Conservation (phyloP, 2,888 invertebrate genomes). For the Cataglyphis rosenhaueri region DNA sequence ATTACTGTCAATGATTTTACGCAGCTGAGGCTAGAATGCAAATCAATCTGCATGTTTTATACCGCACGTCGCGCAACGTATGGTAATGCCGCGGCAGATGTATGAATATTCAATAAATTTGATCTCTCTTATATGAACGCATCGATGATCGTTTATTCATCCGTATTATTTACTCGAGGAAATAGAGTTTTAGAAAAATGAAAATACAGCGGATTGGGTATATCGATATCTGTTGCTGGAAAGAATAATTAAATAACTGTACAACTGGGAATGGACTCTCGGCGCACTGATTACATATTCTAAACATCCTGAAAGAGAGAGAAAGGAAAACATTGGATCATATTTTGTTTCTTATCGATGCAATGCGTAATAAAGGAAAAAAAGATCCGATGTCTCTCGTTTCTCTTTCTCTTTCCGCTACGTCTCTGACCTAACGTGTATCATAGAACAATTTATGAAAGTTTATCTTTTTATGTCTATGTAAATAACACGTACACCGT, state of each 20-base stretch:
- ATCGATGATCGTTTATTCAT: conserved; percentile 30
- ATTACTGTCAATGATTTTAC: conserved; percentile 39
- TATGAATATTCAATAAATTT: conserved; percentile 54
- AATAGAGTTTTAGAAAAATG: conserved; percentile 40
- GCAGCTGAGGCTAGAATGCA: conserved; percentile 43
- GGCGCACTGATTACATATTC: not conserved
- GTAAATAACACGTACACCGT: not conserved
- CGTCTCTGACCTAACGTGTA: not conserved
- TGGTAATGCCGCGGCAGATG: conserved; percentile 38
- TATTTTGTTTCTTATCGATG: conserved; percentile 18
- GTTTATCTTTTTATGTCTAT: conserved; percentile 8
- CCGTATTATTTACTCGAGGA: conserved; percentile 36
- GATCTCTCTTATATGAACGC: conserved; percentile 35
- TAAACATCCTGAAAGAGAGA: not conserved
- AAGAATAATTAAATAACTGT: conserved; percentile 9
- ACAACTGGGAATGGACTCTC: not conserved
- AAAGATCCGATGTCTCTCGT: conserved; percentile 8
- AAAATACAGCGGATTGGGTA: not conserved
- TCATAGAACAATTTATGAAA: not conserved
- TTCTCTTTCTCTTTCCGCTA: not conserved
- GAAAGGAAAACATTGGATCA: not conserved
- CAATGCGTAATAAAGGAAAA: conserved; percentile 11
- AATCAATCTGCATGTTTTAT: conserved; percentile 51
- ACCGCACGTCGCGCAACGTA: conserved; percentile 13
- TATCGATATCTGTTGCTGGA: not conserved